Base-by-base conservation (phyloP, 2,888 invertebrate genomes). In the Hydraecia micacea region DNA sequence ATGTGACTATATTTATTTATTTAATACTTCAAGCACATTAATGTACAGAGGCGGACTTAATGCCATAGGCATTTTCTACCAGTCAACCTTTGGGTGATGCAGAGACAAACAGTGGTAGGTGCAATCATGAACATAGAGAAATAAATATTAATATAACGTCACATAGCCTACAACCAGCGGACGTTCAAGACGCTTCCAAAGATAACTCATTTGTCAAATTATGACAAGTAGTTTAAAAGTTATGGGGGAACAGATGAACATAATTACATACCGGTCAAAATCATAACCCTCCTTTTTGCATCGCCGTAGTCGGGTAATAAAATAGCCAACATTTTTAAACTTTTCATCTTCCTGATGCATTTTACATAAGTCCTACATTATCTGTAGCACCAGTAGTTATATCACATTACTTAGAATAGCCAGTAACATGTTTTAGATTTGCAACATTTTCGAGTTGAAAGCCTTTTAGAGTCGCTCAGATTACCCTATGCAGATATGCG, bases 401-500 rank as follows among this genome's bases (percentile, higher is more conserved):
- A 75, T 36, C 2, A 75, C n/a, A 66, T 67, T 62, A 81, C 66
- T 71, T 9, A 25, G 21, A 46, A 60, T 71, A 66, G 39, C 32
- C 49, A 32, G 76, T 71, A 63, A 73, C 52, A 49, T 60, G 60
- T 71, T 85, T 86, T 77, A 81, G 42, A 81, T 74, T 82, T 52
- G 60, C 71, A 82, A 71, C 83, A 74, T 82, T 81, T 83, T 81
- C 52, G 32, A 77, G 65, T 74, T 71, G 67, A 86, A 83, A 83
- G 82, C 63, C 77, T 86, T 83, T 86, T 63, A 68, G 52, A 86
- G 67, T 63, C 70, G 68, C 36, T 46, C 62, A 63, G 67, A 83
- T 86, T 71, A 82, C 86, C 63, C 72, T 82, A 81, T 81, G 86
- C 86, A 81, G 81, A 75, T 82, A 71, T 85, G 77, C 83, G 86